A percentile compares a stretch with the other conserved stretches of the same genome.
Conservation (phyloP, 2,797 vertebrate species). For the Petrocephalus schoutedeni region DNA sequence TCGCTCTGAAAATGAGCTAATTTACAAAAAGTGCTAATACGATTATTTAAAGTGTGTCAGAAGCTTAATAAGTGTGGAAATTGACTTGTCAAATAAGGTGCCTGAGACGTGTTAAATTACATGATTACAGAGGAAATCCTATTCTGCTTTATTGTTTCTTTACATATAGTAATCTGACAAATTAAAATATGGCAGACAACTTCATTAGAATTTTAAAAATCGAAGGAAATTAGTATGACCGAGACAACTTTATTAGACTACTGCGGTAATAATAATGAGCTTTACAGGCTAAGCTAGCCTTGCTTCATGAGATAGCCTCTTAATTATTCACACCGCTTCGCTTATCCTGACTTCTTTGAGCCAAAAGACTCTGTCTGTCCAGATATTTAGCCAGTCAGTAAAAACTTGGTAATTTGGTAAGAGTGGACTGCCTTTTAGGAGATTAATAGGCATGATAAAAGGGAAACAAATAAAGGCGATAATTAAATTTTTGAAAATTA, state of each 20-base stretch:
- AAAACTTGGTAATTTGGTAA: not conserved
- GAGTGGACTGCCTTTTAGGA: not conserved
- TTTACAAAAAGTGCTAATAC: conserved; percentile 71
- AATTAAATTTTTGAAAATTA: conserved; percentile 6
- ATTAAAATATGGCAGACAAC: conserved; percentile 61
- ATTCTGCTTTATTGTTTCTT: conserved; percentile 71
- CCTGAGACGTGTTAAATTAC: conserved; percentile 69
- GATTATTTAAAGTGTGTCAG: conserved; percentile 78
- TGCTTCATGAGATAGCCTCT: conserved; percentile 60
- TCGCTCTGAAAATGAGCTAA: conserved; percentile 64
- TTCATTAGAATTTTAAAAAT: conserved; percentile 63
- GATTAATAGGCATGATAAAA: conserved; percentile 2
- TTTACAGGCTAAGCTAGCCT: conserved; percentile 70
- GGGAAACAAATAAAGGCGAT: not conserved
- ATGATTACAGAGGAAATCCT: conserved; percentile 67
- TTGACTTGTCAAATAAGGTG: conserved; percentile 75
- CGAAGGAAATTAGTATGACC: conserved; percentile 66
- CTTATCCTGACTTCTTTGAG: conserved; percentile 43
- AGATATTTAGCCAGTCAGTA: conserved; percentile 9
- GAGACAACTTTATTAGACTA: conserved; percentile 72
- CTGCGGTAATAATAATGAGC: conserved; percentile 65
- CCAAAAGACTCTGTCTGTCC: conserved; percentile 17
- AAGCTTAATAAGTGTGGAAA: conserved; percentile 81
- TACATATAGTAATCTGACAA: conserved; percentile 70
- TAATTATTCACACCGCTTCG: conserved; percentile 56